phyloP scores from a whole-genome alignment of 2,797 vertebrate genomes.

The Pogonophryne albipinna region DNA sequence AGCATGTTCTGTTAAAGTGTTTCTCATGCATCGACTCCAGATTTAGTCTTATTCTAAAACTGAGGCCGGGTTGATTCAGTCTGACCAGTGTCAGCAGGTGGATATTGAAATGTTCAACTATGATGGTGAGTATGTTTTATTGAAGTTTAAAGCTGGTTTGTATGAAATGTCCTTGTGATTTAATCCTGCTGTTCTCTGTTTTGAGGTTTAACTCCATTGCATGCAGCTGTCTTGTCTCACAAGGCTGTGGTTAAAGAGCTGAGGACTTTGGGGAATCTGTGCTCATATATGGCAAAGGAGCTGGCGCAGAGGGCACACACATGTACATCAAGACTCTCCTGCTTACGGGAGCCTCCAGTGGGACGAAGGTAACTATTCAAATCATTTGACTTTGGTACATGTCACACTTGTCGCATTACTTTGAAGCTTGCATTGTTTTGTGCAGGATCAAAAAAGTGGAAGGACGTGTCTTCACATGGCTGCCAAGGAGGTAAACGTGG shows the following conservation, averaged over 20 bases:
- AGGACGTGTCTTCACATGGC: conserved; percentile 92
- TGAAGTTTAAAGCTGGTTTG: accelerated
- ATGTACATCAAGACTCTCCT: conserved; percentile 87
- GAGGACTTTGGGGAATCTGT: conserved; percentile 70
- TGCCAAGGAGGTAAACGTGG: conserved; percentile 92
- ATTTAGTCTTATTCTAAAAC: conserved; percentile 60
- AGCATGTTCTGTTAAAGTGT: conserved; percentile 20
- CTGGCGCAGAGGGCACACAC: conserved; percentile 84
- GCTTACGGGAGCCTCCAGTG: conserved; percentile 91
- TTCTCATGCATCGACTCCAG: conserved; percentile 40
- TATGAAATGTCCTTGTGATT: background rate
- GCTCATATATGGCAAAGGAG: conserved; percentile 74
- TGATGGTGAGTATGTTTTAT: conserved; percentile 85
- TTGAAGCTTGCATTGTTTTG: no score
- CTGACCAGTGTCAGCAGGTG: conserved; percentile 68
- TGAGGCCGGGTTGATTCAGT: conserved; percentile 52
- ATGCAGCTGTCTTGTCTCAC: conserved; percentile 89
- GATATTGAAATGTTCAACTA: conserved; percentile 91
- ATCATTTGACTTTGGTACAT: background rate
- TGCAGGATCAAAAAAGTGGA: conserved; percentile 94
- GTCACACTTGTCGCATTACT: background rate
- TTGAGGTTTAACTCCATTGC: conserved; percentile 91
- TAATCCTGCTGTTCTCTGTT: background rate
- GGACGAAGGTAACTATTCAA: conserved; percentile 81
- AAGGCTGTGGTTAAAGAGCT: conserved; percentile 89